Base-by-base conservation (phyloP, 2,888 invertebrate species). In the Lucinisca nassula region DNA sequence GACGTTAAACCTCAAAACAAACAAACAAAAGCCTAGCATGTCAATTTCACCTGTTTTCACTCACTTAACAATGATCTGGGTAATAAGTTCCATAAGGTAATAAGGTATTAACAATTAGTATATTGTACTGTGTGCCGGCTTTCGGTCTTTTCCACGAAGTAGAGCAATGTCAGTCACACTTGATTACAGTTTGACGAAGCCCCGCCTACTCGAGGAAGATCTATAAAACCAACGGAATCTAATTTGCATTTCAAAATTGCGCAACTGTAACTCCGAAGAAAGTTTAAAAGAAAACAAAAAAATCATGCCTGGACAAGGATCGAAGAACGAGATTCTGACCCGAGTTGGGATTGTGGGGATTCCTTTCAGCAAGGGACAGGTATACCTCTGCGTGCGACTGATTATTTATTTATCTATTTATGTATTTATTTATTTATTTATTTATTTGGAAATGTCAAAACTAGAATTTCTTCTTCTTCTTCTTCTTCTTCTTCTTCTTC, bases 321-420 rank as follows among this genome's bases (percentile, higher is more conserved):
- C 24, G 35, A 49, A 49, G 14, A 17, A 21, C 0, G 67, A 17
- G 24, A 67, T 67, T 10, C 27, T 2, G 35, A 35, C 8, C 67
- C 85, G 82, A 61, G 79, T 93, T 12, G 93, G 93, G 0, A 79
- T 93, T 14, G 74, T 93, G 10, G 93, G 93, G 3, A 90, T 93
- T 67, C 93, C 93, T 0, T 92, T 92, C 82, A 90, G 90, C 75
- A 93, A 92, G 74, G 93, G 93, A 51, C 93, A 93, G 91, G 93
- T 67, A 67, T 45, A 45, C 45, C 17, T 17, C 8, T 45, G 8
- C 45, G 17, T 45, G n/a, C 17, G 8, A 45, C 17, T 45, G 8
- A 45, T 45, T 45, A 12, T 45, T 45, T 45, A 45, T 45, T 45
- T 45, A 45, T n/a, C n/a, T n/a, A n/a, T n/a, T n/a, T n/a, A n/a